Percentiles rank a stretch among this genome's conserved stretches.
These are phyloP conservation scores for Ceratotherium simum DNA, from an alignment of 2,113 vertebrate species.

Conservation along the genomic window DNA sequence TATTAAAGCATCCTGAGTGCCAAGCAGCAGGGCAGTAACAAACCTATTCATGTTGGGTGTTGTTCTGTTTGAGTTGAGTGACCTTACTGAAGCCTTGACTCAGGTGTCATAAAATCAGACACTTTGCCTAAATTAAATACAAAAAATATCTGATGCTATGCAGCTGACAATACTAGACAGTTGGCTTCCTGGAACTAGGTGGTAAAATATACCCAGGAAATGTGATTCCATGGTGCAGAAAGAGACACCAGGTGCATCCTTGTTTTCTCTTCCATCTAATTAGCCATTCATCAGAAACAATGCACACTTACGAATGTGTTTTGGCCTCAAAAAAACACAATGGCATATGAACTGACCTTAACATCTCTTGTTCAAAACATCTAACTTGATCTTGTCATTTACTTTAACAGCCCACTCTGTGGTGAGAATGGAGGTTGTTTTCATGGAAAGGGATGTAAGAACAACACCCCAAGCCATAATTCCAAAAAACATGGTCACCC, in stretches of 20 bases:
- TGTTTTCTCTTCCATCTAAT: background rate
- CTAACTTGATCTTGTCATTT: background rate
- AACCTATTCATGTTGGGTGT: background rate
- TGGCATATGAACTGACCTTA: background rate
- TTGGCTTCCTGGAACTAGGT: slow-evolving; percentile 55
- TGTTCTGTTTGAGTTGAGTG: background rate
- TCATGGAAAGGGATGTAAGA: background rate
- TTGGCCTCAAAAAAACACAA: background rate
- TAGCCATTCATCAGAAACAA: background rate
- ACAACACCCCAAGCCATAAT: background rate
- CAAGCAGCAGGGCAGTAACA: background rate
- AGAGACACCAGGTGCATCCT: slow-evolving; percentile 35
- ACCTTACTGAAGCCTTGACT: background rate
- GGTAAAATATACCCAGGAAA: slow-evolving; percentile 50
- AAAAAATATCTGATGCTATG: slow-evolving; percentile 22
- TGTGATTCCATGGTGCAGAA: background rate
- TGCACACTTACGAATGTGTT: background rate
- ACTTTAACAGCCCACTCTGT: background rate
- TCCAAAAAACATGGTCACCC: background rate
- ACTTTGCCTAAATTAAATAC: background rate
- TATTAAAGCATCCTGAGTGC: background rate
- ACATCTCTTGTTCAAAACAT: background rate
- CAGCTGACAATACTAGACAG: slow-evolving; percentile 12
- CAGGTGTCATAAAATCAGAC: slow-evolving; percentile 35
- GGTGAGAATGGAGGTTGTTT: background rate